Evolutionary conservation across 1,140 invertebrate species (phyloP).

Genomic region (Camponotus vicinus): DNA sequence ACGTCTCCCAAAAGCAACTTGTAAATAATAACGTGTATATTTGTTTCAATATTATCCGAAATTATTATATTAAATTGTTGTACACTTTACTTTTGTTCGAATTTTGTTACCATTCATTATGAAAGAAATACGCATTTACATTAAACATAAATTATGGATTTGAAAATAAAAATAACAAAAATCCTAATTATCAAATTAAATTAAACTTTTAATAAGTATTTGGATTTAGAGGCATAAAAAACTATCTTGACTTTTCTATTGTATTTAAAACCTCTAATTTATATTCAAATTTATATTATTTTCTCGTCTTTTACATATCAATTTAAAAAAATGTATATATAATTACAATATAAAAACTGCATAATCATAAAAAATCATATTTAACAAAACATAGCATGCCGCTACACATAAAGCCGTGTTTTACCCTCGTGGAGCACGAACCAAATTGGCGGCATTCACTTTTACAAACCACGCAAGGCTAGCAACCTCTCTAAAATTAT

Average conservation of each 20-base stretch:
- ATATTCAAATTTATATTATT: not conserved
- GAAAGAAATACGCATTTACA: not conserved
- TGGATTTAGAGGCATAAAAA: not conserved
- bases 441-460: constrained; percentile 62
- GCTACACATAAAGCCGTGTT: constrained; percentile 22
- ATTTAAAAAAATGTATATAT: not conserved
- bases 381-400: constrained; percentile 17
- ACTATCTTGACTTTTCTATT: not conserved
- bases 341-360: constrained; percentile 9
- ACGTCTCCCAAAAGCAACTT: not conserved
- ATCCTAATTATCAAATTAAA: not conserved
- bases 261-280: not conserved
- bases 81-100: not conserved
- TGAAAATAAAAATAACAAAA: not conserved
- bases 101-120: not conserved
- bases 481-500: constrained; percentile 66
- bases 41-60: not conserved
- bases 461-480: constrained; percentile 58
- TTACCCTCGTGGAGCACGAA: not conserved
- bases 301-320: not conserved
- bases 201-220: not conserved
- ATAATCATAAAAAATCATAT: not conserved
- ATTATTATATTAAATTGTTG: not conserved
- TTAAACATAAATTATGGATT: not conserved
- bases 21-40: constrained; percentile 6